These are phyloP conservation scores for Macroglossus sobrinus DNA, from an alignment of 2,113 vertebrate genomes.

Conservation along the genomic window DNA sequence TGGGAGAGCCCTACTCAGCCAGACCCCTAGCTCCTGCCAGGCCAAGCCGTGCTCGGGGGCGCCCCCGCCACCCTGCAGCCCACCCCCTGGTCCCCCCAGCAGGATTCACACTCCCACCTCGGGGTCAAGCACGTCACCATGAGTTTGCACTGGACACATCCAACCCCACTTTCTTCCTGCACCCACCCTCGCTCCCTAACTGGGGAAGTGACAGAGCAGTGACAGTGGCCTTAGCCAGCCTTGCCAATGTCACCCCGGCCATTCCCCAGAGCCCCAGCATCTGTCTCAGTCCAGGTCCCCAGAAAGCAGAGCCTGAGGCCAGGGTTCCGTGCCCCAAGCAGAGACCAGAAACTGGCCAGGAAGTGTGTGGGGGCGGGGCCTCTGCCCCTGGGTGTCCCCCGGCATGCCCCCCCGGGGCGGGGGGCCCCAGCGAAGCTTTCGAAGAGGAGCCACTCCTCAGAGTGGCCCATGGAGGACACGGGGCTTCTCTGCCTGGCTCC, in stretches of 20 bases:
- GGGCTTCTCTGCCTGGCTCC: background rate
- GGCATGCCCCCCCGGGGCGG: background rate
- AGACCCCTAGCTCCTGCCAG: background rate
- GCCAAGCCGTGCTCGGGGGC: background rate
- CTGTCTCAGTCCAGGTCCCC: background rate
- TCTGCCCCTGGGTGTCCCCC: background rate
- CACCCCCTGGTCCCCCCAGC: too few relatives aligned
- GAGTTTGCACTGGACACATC: background rate
- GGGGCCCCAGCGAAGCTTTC: background rate
- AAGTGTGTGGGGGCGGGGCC: too few relatives aligned
- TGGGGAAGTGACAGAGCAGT: background rate
- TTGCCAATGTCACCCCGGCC: background rate
- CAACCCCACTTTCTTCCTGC: background rate
- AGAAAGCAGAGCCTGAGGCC: background rate
- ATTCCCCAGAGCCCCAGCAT: background rate
- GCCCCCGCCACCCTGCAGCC: background rate
- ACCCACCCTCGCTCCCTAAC: fast-evolving
- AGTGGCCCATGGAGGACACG: background rate
- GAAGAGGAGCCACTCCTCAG: background rate
- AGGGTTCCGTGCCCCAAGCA: background rate
- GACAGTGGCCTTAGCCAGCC: background rate
- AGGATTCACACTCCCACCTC: background rate
- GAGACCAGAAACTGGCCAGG: background rate
- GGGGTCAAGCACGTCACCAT: background rate
- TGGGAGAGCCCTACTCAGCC: fast-evolving